These are phyloP conservation scores for Stratiolaelaps scimitus DNA, from an alignment of 1,140 invertebrate species.

Conservation along the genomic window DNA sequence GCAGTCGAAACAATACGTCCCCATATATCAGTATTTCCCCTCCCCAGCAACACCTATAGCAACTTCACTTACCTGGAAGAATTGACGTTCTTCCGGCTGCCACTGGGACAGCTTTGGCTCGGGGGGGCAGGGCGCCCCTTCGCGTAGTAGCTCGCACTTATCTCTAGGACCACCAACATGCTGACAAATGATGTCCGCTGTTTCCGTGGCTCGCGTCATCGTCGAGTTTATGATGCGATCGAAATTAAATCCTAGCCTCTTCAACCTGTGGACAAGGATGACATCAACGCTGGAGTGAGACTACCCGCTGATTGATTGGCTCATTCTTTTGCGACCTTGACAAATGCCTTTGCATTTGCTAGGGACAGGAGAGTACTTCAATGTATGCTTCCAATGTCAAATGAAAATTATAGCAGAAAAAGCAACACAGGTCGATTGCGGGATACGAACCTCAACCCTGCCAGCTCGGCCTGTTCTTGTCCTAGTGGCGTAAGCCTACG, in stretches of 20 bases:
- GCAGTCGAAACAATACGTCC: no score
- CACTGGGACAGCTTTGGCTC: conserved; percentile 76
- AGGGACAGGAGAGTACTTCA: no score
- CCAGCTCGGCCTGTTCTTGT: conserved; percentile 64
- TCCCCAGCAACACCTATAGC: no score
- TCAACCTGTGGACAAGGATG: conserved; percentile 38
- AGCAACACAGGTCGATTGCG: no score
- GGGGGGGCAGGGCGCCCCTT: conserved; percentile 76
- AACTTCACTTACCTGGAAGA: conserved; percentile 19
- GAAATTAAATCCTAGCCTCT: conserved; percentile 61
- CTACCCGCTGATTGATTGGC: no score
- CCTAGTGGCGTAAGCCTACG: conserved; percentile 65
- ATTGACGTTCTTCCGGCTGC: conserved; percentile 54
- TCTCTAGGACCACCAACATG: conserved; percentile 48
- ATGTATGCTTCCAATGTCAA: no score
- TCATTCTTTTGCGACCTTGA: no score
- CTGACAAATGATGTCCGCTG: conserved; percentile 63
- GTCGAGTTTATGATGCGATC: conserved; percentile 68
- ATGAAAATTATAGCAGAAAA: no score
- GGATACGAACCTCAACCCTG: conserved; percentile 54
- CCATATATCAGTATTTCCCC: no score
- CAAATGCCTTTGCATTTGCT: conserved; percentile 30
- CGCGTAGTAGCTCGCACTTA: conserved; percentile 63
- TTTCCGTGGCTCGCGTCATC: conserved; percentile 83
- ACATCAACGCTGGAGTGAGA: no score